phyloP scores from a whole-genome alignment of 2,113 vertebrate species.

The Procavia capensis region DNA sequence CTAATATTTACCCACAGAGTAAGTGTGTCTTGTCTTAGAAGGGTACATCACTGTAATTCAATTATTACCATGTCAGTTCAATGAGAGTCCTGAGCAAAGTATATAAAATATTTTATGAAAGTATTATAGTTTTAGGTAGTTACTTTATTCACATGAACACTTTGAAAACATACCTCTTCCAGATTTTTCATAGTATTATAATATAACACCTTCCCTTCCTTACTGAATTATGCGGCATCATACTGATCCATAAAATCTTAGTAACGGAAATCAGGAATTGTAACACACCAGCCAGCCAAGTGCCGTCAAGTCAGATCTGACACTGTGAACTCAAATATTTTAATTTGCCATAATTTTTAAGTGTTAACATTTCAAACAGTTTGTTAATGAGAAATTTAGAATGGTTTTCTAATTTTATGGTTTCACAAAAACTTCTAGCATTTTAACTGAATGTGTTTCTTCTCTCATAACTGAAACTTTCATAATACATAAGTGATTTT shows the following conservation, averaged over 20 bases:
- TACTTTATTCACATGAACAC: constrained; percentile 1
- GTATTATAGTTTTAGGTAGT: not conserved
- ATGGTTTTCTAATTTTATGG: not conserved
- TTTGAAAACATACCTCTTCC: not conserved
- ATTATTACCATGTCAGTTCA: constrained; percentile 41
- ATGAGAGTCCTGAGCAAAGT: constrained; percentile 7
- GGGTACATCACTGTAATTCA: not conserved
- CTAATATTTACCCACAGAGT: constrained; percentile 66
- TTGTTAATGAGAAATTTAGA: not conserved
- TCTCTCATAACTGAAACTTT: not conserved
- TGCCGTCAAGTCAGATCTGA: too few species aligned
- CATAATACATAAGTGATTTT: not conserved
- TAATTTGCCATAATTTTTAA: constrained; percentile 32
- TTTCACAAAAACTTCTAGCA: not conserved
- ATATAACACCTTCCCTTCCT: not conserved
- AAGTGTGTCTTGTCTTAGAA: constrained; percentile 44
- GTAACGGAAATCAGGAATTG: not conserved
- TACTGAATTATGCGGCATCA: not conserved
- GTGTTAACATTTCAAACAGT: not conserved
- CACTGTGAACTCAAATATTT: constrained; percentile 48
- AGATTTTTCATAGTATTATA: not conserved
- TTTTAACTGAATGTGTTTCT: not conserved
- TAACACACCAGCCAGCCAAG: too few species aligned
- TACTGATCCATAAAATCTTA: not conserved
- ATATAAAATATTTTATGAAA: constrained; percentile 38